Evolutionary conservation across 2,797 vertebrate species (phyloP).

Genomic region (Gobionotothen gibberifrons): DNA sequence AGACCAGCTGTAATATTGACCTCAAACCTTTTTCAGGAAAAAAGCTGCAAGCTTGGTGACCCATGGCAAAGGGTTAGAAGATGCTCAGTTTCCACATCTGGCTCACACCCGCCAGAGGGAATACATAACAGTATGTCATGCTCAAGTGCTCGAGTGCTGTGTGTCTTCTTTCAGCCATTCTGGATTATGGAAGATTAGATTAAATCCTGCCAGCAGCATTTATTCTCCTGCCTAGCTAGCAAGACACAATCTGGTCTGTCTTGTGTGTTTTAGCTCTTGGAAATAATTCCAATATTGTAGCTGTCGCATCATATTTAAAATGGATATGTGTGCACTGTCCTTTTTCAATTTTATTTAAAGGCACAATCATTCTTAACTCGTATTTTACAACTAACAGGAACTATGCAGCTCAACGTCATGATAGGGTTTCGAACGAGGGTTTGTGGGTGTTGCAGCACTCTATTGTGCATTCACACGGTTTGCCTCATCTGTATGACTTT

Average conservation of each 20-base stretch:
- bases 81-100: conserved; percentile 47
- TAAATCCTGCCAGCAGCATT: conserved; percentile 74
- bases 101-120: conserved; percentile 20
- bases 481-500: conserved; percentile 22
- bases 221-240: conserved; percentile 38
- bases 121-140: conserved; percentile 13
- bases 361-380: neutral
- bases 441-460: conserved; percentile 15
- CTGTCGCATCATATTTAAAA: neutral
- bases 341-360: neutral
- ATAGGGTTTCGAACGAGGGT: neutral
- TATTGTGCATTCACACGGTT: conserved; percentile 21
- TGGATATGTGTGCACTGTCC: neutral
- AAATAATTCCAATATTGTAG: conserved; percentile 13
- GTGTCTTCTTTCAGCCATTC: conserved; percentile 66
- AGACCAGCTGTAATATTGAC: neutral
- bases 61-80: conserved; percentile 9
- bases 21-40: neutral
- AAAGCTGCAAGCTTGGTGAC: conserved; percentile 9
- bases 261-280: conserved; percentile 15
- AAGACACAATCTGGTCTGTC: conserved; percentile 33
- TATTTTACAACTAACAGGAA: neutral
- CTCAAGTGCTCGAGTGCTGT: conserved; percentile 51
- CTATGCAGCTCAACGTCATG: neutral
- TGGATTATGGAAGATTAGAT: conserved; percentile 84